Base-by-base conservation (phyloP, 2,113 vertebrate species). In the Nestor notabilis region DNA sequence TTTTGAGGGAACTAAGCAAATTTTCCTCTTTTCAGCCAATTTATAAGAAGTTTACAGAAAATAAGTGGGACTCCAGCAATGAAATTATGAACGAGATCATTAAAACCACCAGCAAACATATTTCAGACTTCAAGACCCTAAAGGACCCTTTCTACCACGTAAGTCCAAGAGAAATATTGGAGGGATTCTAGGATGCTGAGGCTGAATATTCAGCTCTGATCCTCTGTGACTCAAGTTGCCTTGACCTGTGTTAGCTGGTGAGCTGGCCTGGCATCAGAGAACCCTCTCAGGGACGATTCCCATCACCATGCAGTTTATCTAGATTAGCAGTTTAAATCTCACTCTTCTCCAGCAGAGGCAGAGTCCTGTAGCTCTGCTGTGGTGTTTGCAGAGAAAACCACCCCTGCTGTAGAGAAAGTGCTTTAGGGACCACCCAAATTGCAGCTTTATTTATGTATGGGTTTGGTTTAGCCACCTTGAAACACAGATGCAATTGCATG, bases 21-120 rank as follows among this genome's bases (percentile, higher is more conserved):
- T 92, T 69, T 90, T 82, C 52, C 11, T 83, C 80, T 75, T 83
- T 88, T 19, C 94, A 99, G 99, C 87, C 92, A 7, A 86, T 91
- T n/a, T 98, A 98, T 93, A 97, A 90, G 83, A 98, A 72, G 39
- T 97, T 99, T 72, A 98, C 98, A 41, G 99, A 98, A 47, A 87
- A 94, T 10, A 95, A 74, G 71, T 99, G 99, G 98, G 88, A 98
- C 5, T 98, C 95, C 17, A 96, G 97, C 4, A 83, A 75, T 4
- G 96, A 98, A 33, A 97, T 94, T 47, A 96, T 99, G 80, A 95
- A 97, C 1, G 96, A 97, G 20, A 98, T 99, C 60, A 68, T 99
- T 66, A 72, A 96, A 56, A 56, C 23, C 2, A 93, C 99, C 79
- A 95, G 66, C 7, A 27, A 79, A 5, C 87, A 97, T 14, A 93